Evolutionary conservation across 2,797 vertebrate species (phyloP).

Genomic region (Nyctalus aviator): DNA sequence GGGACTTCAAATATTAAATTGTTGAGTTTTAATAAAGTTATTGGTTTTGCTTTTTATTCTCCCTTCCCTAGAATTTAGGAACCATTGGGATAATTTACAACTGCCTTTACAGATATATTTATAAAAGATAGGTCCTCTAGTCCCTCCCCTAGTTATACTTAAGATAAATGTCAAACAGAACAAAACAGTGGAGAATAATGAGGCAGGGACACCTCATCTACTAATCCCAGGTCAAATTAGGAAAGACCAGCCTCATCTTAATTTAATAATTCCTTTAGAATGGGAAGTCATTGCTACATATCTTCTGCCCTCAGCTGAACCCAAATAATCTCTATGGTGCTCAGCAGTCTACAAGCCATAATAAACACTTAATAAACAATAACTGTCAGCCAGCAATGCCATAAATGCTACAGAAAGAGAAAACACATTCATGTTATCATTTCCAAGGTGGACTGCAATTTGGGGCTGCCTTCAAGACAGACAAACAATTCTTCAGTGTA

Average conservation of each 20-base stretch:
- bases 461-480: conserved; percentile 45
- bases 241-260: conserved; percentile 29
- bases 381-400: conserved; percentile 25
- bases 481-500: conserved; percentile 38
- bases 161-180: neutral
- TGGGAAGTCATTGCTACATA: neutral
- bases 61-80: neutral
- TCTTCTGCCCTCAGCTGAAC: conserved; percentile 26
- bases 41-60: neutral
- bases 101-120: neutral
- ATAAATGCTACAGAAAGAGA: conserved; percentile 21
- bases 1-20: neutral
- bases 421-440: conserved; percentile 2
- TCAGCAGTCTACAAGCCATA: conserved; percentile 28
- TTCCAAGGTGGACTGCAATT: conserved; percentile 38
- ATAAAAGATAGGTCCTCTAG: conserved; percentile 8
- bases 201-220: neutral
- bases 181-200: conserved; percentile 16
- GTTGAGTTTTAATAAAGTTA: neutral
- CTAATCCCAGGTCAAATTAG: conserved; percentile 25
- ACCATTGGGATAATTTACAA: conserved; percentile 16
- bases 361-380: conserved; percentile 39
- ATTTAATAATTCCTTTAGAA: conserved; percentile 24
- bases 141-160: neutral
- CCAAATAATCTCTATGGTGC: neutral